These are phyloP conservation scores for Drosophila willistoni DNA, from an alignment of 1,140 invertebrate species.

Conservation along the genomic window DNA sequence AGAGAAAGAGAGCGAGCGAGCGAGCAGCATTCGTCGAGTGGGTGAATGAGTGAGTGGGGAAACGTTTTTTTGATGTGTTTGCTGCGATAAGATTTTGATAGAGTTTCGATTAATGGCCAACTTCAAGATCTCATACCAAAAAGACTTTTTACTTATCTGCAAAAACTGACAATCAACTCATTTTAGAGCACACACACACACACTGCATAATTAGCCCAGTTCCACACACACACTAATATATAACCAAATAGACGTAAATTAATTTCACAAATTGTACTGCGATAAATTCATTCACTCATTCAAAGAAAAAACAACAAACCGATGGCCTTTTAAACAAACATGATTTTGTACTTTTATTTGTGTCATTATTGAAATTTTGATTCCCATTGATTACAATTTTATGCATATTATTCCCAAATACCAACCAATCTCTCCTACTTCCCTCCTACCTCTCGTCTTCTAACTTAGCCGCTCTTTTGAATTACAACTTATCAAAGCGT, in stretches of 20 bases:
- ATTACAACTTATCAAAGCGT: background rate
- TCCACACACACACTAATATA: constrained; percentile 27
- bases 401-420: constrained; percentile 32
- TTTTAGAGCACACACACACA: constrained; percentile 24
- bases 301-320: constrained; percentile 18
- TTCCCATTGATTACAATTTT: constrained; percentile 57
- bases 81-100: constrained; percentile 77
- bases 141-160: constrained; percentile 74
- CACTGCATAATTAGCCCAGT: constrained; percentile 53
- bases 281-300: constrained; percentile 48
- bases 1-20: too few species aligned
- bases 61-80: constrained; percentile 73
- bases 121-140: constrained; percentile 24
- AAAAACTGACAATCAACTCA: constrained; percentile 68
- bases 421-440: background rate
- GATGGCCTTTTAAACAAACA: constrained; percentile 66
- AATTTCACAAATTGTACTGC: constrained; percentile 67
- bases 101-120: constrained; percentile 66
- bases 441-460: background rate
- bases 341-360: constrained; percentile 74
- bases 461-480: background rate
- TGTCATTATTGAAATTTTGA: constrained; percentile 70
- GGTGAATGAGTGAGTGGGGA: constrained; percentile 28
- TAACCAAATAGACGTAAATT: constrained; percentile 54
- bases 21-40: background rate